phyloP scores from a whole-genome alignment of 2,113 vertebrate species.

The Ceuthmochares aereus region DNA sequence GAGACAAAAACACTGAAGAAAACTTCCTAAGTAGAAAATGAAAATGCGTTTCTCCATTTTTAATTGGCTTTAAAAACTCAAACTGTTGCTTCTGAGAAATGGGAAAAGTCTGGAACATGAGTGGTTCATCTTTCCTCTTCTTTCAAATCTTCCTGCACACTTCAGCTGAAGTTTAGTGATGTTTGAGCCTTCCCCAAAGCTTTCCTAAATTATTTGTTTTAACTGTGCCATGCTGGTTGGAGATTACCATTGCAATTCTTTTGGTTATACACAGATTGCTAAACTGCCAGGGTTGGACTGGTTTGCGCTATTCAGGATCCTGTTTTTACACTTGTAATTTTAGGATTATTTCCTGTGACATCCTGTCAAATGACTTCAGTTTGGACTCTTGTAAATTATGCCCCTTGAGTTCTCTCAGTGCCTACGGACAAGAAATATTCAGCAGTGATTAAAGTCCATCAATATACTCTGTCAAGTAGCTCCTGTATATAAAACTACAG shows the following conservation, averaged over 20 bases:
- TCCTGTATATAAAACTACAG: neutral
- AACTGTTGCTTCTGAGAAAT: neutral
- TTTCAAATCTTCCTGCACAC: neutral
- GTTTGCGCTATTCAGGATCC: neutral
- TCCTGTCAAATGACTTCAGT: constrained; percentile 50
- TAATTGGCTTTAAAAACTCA: neutral
- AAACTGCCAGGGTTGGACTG: neutral
- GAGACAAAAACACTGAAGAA: neutral
- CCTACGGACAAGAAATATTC: constrained; percentile 39
- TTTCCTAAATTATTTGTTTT: neutral
- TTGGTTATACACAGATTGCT: neutral
- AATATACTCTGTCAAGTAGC: constrained; percentile 30
- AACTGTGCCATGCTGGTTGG: neutral
- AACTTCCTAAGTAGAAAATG: neutral
- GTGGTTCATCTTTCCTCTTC: neutral
- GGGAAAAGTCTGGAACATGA: neutral
- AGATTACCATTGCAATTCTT: neutral
- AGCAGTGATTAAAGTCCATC: constrained; percentile 34
- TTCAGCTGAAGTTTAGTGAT: neutral
- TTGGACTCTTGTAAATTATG: constrained; percentile 52
- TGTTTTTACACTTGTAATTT: constrained; percentile 26
- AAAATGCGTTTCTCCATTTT: fast-evolving
- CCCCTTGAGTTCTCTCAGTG: constrained; percentile 41
- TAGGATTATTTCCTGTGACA: constrained; percentile 50
- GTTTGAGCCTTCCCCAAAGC: neutral